Percentiles rank a stretch among this genome's conserved stretches.
These are phyloP conservation scores for Cylas formicarius DNA, from an alignment of 1,140 invertebrate genomes.

Conservation along the genomic window DNA sequence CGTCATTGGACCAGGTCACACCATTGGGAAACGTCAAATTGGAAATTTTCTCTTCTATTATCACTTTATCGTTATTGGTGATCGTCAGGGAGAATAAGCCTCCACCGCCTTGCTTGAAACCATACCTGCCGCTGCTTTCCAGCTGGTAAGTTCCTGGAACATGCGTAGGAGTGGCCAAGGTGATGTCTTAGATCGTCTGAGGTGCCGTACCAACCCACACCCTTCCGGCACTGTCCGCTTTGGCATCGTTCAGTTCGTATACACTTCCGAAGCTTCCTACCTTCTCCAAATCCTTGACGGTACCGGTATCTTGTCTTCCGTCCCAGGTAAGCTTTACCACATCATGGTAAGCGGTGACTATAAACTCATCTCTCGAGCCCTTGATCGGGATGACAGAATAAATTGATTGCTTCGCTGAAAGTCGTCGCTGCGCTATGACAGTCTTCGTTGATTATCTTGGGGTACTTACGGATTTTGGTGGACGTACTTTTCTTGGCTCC, in stretches of 20 bases:
- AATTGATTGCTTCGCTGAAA: conserved; percentile 15
- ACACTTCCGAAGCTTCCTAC: conserved; percentile 26
- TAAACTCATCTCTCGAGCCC: conserved; percentile 21
- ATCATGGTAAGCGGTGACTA: too few species aligned
- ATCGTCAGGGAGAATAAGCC: conserved; percentile 42
- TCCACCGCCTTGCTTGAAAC: conserved; percentile 47
- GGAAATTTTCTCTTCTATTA: conserved; percentile 33
- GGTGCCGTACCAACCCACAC: conserved; percentile 60
- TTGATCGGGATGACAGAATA: conserved; percentile 15
- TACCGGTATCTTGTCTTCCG: conserved; percentile 1
- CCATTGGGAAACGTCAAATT: conserved; percentile 70
- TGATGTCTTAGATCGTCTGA: not conserved
- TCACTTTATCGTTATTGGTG: conserved; percentile 32
- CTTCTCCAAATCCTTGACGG: conserved; percentile 4
- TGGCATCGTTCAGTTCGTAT: conserved; percentile 78
- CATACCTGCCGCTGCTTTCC: conserved; percentile 46
- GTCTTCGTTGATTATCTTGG: too few species aligned
- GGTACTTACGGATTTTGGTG: conserved; percentile 17
- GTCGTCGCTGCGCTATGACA: too few species aligned
- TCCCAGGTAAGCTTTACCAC: conserved; percentile 17
- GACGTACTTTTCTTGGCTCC: conserved; percentile 1
- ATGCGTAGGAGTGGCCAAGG: not conserved
- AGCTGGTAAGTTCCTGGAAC: conserved; percentile 21
- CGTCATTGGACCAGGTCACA: conserved; percentile 64
- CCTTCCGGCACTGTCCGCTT: conserved; percentile 68